These are phyloP conservation scores for Agriopis leucophaearia DNA, from an alignment of 2,888 invertebrate genomes.

Conservation along the genomic window DNA sequence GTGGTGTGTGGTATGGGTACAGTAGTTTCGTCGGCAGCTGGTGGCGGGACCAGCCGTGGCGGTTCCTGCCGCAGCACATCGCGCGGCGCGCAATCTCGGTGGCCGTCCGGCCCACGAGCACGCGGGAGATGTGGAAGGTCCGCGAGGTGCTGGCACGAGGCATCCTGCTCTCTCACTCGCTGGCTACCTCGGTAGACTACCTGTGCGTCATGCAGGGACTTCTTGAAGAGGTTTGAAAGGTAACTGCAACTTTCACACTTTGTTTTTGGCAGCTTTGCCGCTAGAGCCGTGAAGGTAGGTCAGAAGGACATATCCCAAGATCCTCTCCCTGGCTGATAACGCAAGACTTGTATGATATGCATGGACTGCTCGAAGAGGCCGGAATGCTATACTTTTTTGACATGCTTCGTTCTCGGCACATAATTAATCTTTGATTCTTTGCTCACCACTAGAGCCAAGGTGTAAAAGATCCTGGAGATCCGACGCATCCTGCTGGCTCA, in stretches of 20 bases:
- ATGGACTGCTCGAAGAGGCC: too few species aligned
- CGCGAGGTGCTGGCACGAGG: conserved; percentile 78
- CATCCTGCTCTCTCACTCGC: conserved; percentile 76
- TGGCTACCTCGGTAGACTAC: conserved; percentile 82
- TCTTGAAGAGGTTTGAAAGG: conserved; percentile 68
- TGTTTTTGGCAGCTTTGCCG: not conserved
- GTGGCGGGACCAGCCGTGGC: conserved; percentile 71
- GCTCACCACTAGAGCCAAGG: too few species aligned
- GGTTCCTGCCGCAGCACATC: conserved; percentile 69
- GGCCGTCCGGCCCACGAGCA: conserved; percentile 55
- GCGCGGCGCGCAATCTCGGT: conserved; percentile 57
- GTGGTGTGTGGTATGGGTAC: not conserved
- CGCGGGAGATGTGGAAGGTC: conserved; percentile 73
- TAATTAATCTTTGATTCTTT: too few species aligned
- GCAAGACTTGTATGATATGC: too few species aligned
- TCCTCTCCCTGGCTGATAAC: too few species aligned
- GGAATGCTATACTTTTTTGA: too few species aligned
- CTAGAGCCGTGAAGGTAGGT: not conserved
- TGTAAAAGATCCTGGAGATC: too few species aligned
- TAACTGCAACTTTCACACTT: not conserved
- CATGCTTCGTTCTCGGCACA: too few species aligned
- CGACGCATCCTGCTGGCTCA: too few species aligned
- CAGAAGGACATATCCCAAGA: not conserved
- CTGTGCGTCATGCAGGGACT: conserved; percentile 81
- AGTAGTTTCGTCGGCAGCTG: conserved; percentile 57